Evolutionary conservation across 2,113 vertebrate species (phyloP).

Genomic region (Pseudolaguvia tuberculata): DNA sequence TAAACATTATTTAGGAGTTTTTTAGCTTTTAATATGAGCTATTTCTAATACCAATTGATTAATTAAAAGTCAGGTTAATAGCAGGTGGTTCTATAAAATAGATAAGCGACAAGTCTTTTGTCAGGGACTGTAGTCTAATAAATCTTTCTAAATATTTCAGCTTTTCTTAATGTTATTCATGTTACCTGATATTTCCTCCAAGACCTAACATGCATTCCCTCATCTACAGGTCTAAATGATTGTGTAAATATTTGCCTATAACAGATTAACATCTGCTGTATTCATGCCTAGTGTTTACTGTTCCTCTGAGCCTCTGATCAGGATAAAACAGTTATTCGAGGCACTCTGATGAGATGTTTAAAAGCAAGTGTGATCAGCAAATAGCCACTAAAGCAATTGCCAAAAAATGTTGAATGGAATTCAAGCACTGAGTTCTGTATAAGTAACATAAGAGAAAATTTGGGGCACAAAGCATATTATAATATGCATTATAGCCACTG

Average conservation of each 20-base stretch:
- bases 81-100: no score
- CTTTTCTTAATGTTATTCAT: not conserved
- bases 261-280: not conserved
- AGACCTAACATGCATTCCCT: not conserved
- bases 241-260: not conserved
- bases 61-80: no score
- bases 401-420: not conserved
- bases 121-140: no score
- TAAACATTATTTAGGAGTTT: no score
- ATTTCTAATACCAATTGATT: no score
- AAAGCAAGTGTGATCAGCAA: slow-evolving; percentile 8
- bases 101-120: no score
- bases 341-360: not conserved
- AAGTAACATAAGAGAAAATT: not conserved
- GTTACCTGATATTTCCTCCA: not conserved
- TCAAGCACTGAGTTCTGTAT: not conserved
- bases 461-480: slow-evolving; percentile 9
- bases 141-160: not conserved
- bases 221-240: not conserved
- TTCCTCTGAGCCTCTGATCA: not conserved
- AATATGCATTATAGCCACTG: no score
- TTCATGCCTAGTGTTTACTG: not conserved
- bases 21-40: no score
- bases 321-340: not conserved
- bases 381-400: not conserved